Base-by-base conservation (phyloP, 2,888 invertebrate species). In the Hoplodrina ambigua region DNA sequence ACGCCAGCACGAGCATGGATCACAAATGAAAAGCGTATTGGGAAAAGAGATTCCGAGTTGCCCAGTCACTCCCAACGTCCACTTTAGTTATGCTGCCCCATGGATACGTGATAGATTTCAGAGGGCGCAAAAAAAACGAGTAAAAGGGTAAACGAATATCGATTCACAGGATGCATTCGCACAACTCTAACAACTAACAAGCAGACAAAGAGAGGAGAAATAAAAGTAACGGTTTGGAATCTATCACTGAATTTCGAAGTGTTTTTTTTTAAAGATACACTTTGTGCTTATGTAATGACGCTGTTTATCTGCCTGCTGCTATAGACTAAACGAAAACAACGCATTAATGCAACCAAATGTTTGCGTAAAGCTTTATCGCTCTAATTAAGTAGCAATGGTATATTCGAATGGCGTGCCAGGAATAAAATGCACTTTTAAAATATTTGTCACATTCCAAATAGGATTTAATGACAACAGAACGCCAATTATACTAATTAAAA, bases 81-180 rank as follows among this genome's bases (percentile, higher is more conserved):
- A 46, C 46, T 46, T 46, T 6, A 46, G 46, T 5, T 15, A 46
- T 44, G 52, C 52, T 37, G 56, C 55, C 25, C 8, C 25, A 55
- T 13, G 6, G 57, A 53, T 46, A 62, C 50, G 59, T 61, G 49
- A 65, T 44, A 53, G 19, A 76, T 57, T 65, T 41, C 54, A 41
- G 19, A 11, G 13, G 17, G 52, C 7, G 30, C 7, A 15, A 19
- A 50, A 50, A 46, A 30, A 50, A 37, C 6, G 13, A 61, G 20
- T 3, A 30, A 19, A 53, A 13, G 52, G 33, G 37, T 25, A 49
- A 62, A 59, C 19, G 30, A 60, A 65, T 55, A 69, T 20, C 5
- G 54, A 59, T 52, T 67, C 33, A 53, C 55, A 50, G 19, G 60
- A 57, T 61, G 59, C 80, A 68, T 68, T 64, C 75, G 63, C 30